These are phyloP conservation scores for Endomychus coccineus DNA, from an alignment of 2,888 invertebrate genomes.

Conservation along the genomic window DNA sequence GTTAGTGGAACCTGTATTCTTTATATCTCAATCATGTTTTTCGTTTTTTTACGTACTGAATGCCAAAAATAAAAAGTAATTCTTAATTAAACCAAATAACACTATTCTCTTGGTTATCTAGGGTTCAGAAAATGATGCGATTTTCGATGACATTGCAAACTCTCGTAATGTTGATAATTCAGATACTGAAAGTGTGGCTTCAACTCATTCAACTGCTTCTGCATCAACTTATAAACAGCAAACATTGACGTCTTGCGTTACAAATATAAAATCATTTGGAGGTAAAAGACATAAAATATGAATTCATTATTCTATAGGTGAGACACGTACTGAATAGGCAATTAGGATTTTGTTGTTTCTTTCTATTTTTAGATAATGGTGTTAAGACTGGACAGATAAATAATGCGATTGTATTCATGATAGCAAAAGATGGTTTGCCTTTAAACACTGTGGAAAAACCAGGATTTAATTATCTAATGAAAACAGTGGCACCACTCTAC, in stretches of 20 bases:
- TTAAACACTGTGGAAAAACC: conserved; percentile 5
- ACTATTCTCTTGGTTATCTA: neutral
- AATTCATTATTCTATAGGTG: conserved; percentile 2
- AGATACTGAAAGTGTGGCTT: conserved; percentile 6
- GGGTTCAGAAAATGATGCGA: conserved; percentile 1
- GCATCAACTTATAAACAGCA: conserved; percentile 6
- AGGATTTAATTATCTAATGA: conserved; percentile 6
- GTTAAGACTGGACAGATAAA: conserved; percentile 7
- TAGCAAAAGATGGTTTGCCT: conserved; percentile 6
- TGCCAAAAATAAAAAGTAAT: conserved; percentile 4
- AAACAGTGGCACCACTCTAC: conserved; percentile 4
- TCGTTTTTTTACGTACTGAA: conserved; percentile 6
- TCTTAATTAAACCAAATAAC: conserved; percentile 4
- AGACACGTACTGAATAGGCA: neutral
- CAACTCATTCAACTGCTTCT: conserved; percentile 4
- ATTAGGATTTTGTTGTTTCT: conserved; percentile 1
- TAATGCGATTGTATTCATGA: conserved; percentile 8
- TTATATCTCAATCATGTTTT: conserved; percentile 4
- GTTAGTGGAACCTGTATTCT: conserved; percentile 8
- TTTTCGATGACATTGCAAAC: neutral
- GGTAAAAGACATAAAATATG: conserved; percentile 3
- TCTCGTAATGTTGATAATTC: conserved; percentile 4
- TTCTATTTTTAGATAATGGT: conserved; percentile 5
- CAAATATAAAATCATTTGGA: conserved; percentile 8
- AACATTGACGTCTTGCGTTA: conserved; percentile 8